phyloP scores from a whole-genome alignment of 2,797 vertebrate genomes.

The Hydrocynus forskahlii region DNA sequence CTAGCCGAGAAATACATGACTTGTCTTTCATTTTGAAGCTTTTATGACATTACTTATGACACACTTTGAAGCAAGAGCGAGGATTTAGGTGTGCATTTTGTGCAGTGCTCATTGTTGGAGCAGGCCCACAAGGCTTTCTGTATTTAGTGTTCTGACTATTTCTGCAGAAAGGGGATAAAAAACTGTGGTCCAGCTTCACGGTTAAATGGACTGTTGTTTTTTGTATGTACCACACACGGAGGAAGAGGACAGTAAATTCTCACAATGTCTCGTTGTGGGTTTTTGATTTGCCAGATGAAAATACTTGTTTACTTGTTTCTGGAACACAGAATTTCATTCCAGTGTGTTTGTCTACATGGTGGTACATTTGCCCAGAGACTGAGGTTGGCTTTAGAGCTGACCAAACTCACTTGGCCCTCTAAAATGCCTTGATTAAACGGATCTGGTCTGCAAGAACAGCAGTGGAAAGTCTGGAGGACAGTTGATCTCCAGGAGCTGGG shows the following conservation, averaged over 20 bases:
- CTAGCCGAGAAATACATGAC: no score
- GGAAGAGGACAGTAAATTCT: background rate
- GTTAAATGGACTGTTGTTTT: background rate
- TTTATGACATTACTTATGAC: no score
- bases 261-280: background rate
- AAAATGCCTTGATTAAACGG: no score
- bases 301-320: background rate
- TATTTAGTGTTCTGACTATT: no score
- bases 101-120: no score
- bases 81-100: no score
- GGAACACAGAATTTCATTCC: background rate
- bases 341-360: background rate
- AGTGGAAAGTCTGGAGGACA: background rate
- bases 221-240: background rate
- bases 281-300: background rate
- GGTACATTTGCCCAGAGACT: background rate
- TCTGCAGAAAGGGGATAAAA: no score
- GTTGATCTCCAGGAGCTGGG: background rate
- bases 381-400: background rate
- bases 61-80: no score
- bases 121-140: no score
- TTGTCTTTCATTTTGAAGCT: no score
- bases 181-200: background rate
- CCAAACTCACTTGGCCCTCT: background rate
- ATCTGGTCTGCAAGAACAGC: background rate